phyloP scores from a whole-genome alignment of 2,797 vertebrate genomes.

The Dromococcyx pavoninus region DNA sequence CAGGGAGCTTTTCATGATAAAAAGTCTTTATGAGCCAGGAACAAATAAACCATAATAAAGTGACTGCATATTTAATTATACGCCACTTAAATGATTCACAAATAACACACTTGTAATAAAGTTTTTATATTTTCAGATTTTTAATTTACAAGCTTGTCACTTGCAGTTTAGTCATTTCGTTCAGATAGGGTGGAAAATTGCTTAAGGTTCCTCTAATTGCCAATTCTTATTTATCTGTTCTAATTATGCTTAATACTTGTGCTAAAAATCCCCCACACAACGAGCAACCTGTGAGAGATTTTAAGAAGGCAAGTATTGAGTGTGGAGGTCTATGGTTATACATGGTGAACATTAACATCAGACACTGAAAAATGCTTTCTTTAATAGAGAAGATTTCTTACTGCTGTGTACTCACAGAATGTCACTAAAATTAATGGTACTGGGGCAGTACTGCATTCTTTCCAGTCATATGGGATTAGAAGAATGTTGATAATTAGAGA shows the following conservation, averaged over 20 bases:
- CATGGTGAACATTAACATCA: background rate
- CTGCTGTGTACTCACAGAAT: background rate
- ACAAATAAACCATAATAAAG: conserved; percentile 18
- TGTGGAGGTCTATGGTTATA: background rate
- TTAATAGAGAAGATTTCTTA: background rate
- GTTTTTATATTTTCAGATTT: background rate
- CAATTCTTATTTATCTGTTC: conserved; percentile 19
- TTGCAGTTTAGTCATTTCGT: conserved; percentile 14
- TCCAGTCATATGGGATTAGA: background rate
- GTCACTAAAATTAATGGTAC: background rate
- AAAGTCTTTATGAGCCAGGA: background rate
- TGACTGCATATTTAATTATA: background rate
- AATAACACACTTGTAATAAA: conserved; percentile 18
- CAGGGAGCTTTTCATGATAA: conserved; percentile 12
- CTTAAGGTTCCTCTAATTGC: conserved; percentile 16
- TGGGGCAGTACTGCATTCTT: background rate
- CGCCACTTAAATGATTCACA: background rate
- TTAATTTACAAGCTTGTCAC: conserved; percentile 42
- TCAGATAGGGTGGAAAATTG: conserved; percentile 11
- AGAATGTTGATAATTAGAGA: background rate
- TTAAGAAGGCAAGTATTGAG: background rate
- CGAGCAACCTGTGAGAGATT: background rate
- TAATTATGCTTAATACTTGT: background rate
- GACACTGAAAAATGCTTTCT: background rate
- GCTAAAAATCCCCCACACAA: background rate